phyloP scores from a whole-genome alignment of 2,888 invertebrate genomes.

The Gymnocheta viridis region DNA sequence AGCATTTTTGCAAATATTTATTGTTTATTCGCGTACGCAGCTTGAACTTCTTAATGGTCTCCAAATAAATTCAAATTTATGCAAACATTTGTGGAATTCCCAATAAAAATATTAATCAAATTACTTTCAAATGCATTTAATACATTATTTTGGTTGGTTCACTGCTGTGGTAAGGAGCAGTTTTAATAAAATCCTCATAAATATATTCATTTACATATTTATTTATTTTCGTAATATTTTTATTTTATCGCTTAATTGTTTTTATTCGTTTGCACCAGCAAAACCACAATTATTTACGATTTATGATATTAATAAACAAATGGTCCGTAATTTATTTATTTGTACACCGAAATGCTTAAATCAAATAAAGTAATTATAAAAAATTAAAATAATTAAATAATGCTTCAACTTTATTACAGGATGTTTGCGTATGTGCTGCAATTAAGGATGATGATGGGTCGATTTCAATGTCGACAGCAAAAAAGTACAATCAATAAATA shows the following conservation, averaged over 20 bases:
- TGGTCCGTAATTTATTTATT: slow-evolving; percentile 46
- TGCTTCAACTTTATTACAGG: neutral
- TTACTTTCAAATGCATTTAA: slow-evolving; percentile 25
- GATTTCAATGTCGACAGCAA: neutral
- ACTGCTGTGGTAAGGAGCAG: neutral
- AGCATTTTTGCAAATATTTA: neutral
- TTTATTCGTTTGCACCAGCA: neutral
- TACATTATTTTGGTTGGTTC: neutral
- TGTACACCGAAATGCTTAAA: slow-evolving; percentile 15
- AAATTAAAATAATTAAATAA: slow-evolving; percentile 6
- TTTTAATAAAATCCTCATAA: slow-evolving; percentile 15
- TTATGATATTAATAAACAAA: slow-evolving; percentile 49
- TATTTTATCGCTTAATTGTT: neutral
- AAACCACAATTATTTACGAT: slow-evolving; percentile 60
- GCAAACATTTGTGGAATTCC: neutral
- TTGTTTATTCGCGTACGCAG: neutral
- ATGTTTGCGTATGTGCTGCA: too few relatives aligned
- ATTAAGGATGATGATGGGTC: neutral
- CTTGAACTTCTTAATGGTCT: neutral
- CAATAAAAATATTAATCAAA: slow-evolving; percentile 13
- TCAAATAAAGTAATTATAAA: slow-evolving; percentile 35
- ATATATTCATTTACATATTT: slow-evolving; percentile 15
- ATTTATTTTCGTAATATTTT: slow-evolving; percentile 7
- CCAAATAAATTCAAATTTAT: neutral
- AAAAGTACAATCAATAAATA: neutral